Evolutionary conservation across 2,888 invertebrate species (phyloP).

Genomic region (Tiphia femorata): DNA sequence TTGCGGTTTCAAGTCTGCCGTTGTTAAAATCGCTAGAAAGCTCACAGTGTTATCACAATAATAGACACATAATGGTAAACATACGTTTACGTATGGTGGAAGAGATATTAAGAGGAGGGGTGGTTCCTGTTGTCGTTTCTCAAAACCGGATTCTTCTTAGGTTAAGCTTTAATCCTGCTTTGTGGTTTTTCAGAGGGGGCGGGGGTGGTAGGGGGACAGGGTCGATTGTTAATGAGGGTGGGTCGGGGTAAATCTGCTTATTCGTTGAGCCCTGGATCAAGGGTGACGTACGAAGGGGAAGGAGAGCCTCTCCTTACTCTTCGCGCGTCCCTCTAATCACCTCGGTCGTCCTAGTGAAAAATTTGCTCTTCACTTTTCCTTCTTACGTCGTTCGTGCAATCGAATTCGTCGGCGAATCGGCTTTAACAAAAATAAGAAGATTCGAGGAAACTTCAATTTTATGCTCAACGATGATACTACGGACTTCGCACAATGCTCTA

Average conservation of each 20-base stretch:
- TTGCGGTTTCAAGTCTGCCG: slow-evolving; percentile 68
- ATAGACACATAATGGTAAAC: slow-evolving; percentile 12
- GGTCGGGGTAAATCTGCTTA: not conserved
- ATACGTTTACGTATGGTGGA: slow-evolving; percentile 19
- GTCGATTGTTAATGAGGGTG: not conserved
- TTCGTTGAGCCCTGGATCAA: not conserved
- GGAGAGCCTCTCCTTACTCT: not conserved
- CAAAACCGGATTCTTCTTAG: slow-evolving; percentile 13
- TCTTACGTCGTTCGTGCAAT: no score
- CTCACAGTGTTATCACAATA: slow-evolving; percentile 38
- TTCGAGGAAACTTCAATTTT: no score
- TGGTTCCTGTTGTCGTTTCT: slow-evolving; percentile 8
- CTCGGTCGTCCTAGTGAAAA: not conserved
- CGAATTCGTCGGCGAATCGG: no score
- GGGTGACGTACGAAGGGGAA: not conserved
- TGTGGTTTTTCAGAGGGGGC: no score
- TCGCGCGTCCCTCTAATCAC: not conserved
- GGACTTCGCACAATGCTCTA: no score
- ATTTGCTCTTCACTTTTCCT: no score
- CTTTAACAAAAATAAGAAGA: no score
- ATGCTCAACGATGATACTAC: no score
- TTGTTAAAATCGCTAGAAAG: slow-evolving; percentile 32
- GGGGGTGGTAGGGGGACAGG: no score
- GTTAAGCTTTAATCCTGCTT: not conserved
- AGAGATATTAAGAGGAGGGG: slow-evolving; percentile 59